phyloP scores from a whole-genome alignment of 2,113 vertebrate species.

The Perognathus longimembris region DNA sequence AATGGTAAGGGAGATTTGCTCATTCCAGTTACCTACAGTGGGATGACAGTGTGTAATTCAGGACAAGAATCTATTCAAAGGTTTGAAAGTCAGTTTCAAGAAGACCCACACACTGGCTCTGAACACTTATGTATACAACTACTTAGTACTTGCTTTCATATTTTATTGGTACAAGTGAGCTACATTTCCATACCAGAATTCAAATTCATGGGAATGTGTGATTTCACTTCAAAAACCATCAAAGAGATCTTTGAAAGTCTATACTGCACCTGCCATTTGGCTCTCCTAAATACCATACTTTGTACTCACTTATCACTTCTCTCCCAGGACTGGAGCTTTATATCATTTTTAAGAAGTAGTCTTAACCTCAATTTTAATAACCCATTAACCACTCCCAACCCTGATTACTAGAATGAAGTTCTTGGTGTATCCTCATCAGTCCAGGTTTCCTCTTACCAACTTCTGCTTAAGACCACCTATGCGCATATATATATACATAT shows the following conservation, averaged over 20 bases:
- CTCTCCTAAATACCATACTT: not conserved
- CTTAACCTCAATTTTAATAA: not conserved
- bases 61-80: not conserved
- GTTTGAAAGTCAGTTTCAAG: not conserved
- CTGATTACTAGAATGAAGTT: not conserved
- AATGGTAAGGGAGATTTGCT: not conserved
- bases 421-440: not conserved
- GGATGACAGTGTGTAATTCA: not conserved
- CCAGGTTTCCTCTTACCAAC: not conserved
- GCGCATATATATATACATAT: too few species aligned
- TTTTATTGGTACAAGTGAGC: not conserved
- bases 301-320: not conserved
- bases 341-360: not conserved
- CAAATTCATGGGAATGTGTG: not conserved
- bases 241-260: constrained; percentile 32
- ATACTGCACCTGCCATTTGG: not conserved
- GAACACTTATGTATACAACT: not conserved
- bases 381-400: not conserved
- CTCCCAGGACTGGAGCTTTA: not conserved
- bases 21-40: not conserved
- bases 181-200: not conserved
- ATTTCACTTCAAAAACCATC: not conserved
- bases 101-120: not conserved
- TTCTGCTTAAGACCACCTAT: too few species aligned
- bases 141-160: not conserved